These are phyloP conservation scores for Tipula lateralis DNA, from an alignment of 2,888 invertebrate species.

Conservation along the genomic window DNA sequence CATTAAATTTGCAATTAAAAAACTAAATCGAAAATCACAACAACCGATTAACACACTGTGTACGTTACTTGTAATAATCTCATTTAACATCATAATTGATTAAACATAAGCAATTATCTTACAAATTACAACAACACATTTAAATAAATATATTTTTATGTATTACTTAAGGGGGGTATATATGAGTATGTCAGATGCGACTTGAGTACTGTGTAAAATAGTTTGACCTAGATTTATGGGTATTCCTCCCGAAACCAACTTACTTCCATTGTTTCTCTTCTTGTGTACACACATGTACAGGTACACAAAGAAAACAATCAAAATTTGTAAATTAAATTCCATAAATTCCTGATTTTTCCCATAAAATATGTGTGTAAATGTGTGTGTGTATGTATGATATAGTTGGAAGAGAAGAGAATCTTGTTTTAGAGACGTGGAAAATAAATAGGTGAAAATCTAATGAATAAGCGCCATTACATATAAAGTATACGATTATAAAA, in stretches of 20 bases:
- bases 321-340: background rate
- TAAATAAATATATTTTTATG: background rate
- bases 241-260: background rate
- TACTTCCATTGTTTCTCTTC: background rate
- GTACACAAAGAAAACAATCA: background rate
- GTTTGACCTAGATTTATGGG: background rate
- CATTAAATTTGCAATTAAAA: background rate
- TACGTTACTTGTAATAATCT: background rate
- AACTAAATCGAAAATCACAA: background rate
- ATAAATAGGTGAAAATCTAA: background rate
- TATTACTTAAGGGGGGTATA: background rate
- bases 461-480: background rate
- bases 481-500: background rate
- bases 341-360: constrained; percentile 11
- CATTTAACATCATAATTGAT: background rate
- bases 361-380: background rate
- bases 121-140: background rate
- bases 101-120: background rate
- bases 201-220: background rate
- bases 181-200: too few relatives aligned
- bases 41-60: background rate
- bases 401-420: background rate
- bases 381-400: background rate
- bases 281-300: background rate
- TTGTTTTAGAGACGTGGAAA: background rate